Evolutionary conservation across 2,797 vertebrate species (phyloP).

Genomic region (Percopsis omiscomaycus): DNA sequence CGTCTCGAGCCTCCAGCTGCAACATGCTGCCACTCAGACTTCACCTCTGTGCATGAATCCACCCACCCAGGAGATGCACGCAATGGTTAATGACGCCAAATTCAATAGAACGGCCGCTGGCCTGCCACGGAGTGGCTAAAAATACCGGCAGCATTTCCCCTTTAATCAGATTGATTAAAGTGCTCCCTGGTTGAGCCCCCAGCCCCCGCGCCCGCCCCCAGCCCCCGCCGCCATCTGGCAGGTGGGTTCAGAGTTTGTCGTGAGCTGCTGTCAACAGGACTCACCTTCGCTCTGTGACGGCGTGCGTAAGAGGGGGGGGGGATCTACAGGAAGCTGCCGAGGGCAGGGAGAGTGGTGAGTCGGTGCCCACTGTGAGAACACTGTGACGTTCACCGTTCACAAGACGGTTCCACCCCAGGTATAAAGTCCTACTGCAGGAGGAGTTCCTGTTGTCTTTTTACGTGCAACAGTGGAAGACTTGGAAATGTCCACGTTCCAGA

Average conservation of each 20-base stretch:
- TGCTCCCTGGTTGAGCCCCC: conserved; percentile 63
- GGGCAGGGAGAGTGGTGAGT: no score
- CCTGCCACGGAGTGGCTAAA: conserved; percentile 71
- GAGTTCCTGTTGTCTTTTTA: no score
- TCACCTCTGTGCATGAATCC: conserved; percentile 46
- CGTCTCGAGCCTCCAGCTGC: not conserved
- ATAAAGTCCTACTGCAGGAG: no score
- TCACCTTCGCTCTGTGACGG: conserved; percentile 46
- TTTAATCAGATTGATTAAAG: conserved; percentile 80
- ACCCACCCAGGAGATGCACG: conserved; percentile 52
- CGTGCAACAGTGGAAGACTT: no score
- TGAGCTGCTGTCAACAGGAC: conserved; percentile 59
- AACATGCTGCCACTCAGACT: not conserved
- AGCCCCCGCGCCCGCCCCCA: not conserved
- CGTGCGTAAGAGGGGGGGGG: no score
- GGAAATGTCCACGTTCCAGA: no score
- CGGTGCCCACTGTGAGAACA: no score
- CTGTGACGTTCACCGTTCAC: no score
- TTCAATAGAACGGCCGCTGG: conserved; percentile 71
- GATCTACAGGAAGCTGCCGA: no score
- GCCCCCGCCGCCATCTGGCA: conserved; percentile 70
- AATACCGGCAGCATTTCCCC: conserved; percentile 78
- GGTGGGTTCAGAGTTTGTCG: conserved; percentile 60
- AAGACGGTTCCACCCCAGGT: no score
- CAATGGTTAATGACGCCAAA: conserved; percentile 68